These are phyloP conservation scores for Ptyas mucosa DNA, from an alignment of 2,113 vertebrate genomes.

Conservation along the genomic window DNA sequence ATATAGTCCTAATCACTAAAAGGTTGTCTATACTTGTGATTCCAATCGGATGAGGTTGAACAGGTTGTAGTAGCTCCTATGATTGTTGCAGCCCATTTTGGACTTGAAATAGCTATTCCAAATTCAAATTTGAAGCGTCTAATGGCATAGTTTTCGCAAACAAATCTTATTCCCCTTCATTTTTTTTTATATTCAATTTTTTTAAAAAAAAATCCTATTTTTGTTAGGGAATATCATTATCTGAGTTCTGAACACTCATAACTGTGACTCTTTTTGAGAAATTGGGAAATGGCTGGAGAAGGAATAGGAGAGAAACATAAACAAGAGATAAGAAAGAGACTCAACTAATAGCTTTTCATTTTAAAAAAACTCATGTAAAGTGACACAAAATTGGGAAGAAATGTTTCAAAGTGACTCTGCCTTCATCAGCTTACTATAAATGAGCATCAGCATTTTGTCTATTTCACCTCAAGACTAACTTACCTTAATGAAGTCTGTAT, in stretches of 20 bases:
- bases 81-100: background rate
- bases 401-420: background rate
- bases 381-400: background rate
- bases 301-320: background rate
- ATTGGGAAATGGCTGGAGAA: background rate
- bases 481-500: background rate
- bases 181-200: background rate
- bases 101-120: background rate
- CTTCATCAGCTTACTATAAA: background rate
- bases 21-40: background rate
- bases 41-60: background rate
- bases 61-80: background rate
- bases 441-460: background rate
- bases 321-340: background rate
- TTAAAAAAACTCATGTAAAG: background rate
- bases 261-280: background rate
- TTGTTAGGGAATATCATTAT: background rate
- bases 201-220: background rate
- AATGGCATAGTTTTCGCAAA: background rate
- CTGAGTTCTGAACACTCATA: background rate
- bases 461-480: background rate
- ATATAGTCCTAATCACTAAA: background rate
- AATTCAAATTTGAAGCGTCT: background rate
- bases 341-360: background rate
- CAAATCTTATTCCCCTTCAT: background rate